phyloP scores from a whole-genome alignment of 2,113 vertebrate species.

The Grammomys dolichurus region DNA sequence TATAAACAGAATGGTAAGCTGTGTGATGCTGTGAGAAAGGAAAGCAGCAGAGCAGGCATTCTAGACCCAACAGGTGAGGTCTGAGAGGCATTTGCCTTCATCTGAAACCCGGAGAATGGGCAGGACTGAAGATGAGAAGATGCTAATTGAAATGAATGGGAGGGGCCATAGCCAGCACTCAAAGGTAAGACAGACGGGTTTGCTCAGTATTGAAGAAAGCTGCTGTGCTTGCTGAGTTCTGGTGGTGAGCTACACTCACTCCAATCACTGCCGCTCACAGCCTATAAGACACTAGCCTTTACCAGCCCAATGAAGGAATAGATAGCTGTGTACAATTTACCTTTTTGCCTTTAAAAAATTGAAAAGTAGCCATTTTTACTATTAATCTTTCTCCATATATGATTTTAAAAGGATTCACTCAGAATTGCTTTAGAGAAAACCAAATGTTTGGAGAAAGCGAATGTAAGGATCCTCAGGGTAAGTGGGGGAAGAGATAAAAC shows the following conservation, averaged over 20 bases:
- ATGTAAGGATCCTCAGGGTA: background rate
- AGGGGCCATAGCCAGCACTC: background rate
- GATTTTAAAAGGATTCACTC: conserved; percentile 27
- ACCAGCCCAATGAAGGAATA: background rate
- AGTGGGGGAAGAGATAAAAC: background rate
- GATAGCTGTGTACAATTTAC: background rate
- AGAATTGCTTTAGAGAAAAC: background rate
- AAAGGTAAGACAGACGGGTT: background rate
- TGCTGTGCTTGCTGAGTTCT: background rate
- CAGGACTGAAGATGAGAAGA: background rate
- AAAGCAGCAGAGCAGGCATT: background rate
- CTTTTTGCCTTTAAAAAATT: background rate
- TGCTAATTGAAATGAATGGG: background rate
- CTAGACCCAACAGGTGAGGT: background rate
- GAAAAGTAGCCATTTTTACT: conserved; percentile 46
- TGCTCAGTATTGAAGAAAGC: background rate
- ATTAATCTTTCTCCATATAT: conserved; percentile 43
- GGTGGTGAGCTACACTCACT: background rate
- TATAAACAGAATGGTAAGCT: background rate
- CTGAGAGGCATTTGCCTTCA: background rate
- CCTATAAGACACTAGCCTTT: background rate
- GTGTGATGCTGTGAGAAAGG: background rate
- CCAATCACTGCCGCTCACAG: background rate
- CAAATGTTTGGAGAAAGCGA: background rate
- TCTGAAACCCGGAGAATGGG: background rate